phyloP scores from a whole-genome alignment of 64 coral and sea anemone genomes.

The Stichodactyla helianthus region DNA sequence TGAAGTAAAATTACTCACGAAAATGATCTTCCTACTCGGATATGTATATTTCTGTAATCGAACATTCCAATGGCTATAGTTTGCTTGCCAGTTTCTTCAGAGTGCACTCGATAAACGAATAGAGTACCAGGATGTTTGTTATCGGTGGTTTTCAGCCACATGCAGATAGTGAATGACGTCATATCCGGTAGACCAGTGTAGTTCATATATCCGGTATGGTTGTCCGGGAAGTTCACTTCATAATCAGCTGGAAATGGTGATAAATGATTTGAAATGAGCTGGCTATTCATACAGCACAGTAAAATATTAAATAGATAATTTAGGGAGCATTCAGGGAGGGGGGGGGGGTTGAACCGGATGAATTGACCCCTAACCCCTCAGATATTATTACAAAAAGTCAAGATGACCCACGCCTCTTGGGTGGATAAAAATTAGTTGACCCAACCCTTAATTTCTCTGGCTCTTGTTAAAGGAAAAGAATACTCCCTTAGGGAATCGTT shows the following conservation, averaged over 20 bases:
- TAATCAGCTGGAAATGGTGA: not conserved
- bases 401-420: too few species aligned
- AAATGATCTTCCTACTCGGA: not conserved
- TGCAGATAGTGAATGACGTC: conserved; percentile 30
- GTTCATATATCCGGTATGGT: conserved; percentile 36
- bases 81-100: not conserved
- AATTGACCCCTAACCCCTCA: too few species aligned
- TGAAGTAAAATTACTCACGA: not conserved
- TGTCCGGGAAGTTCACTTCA: conserved; percentile 9
- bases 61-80: not conserved
- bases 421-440: too few species aligned
- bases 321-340: too few species aligned
- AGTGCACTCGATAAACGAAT: not conserved
- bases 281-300: too few species aligned
- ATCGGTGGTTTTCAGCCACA: conserved; percentile 51
- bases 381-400: too few species aligned
- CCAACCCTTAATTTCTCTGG: too few species aligned
- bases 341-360: too few species aligned
- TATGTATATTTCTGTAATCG: not conserved
- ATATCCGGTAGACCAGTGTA: conserved; percentile 40
- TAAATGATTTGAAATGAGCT: too few species aligned
- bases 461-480: too few species aligned
- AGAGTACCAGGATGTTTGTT: not conserved
- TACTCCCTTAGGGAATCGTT: too few species aligned
- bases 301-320: too few species aligned